phyloP scores from a whole-genome alignment of 1,140 invertebrate species.

The Zaprionus vittiger region DNA sequence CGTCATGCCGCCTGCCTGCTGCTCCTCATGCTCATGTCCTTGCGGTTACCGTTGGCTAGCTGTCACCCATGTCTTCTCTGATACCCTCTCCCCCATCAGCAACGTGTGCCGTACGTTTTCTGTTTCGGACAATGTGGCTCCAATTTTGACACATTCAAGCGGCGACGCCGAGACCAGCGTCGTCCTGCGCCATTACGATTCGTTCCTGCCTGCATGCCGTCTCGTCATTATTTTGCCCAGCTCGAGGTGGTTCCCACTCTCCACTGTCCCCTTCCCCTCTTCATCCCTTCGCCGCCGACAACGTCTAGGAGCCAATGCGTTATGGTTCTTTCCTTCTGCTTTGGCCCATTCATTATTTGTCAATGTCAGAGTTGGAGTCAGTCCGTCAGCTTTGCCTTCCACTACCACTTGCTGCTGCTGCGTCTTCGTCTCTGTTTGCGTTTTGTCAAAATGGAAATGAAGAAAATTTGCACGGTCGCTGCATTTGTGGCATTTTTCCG shows the following conservation, averaged over 20 bases:
- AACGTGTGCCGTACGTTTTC: constrained; percentile 67
- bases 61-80: neutral
- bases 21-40: constrained; percentile 44
- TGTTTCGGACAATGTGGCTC: constrained; percentile 82
- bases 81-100: neutral
- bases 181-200: constrained; percentile 5
- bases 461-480: constrained; percentile 82
- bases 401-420: constrained; percentile 2
- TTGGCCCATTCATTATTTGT: constrained; percentile 78
- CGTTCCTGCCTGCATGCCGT: constrained; percentile 12
- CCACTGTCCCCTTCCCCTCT: neutral
- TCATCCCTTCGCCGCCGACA: neutral
- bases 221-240: constrained; percentile 48
- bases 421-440: constrained; percentile 63
- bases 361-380: constrained; percentile 78
- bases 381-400: constrained; percentile 65
- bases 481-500: constrained; percentile 79
- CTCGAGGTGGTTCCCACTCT: neutral
- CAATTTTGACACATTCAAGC: constrained; percentile 82
- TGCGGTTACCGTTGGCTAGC: constrained; percentile 65
- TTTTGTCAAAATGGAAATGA: constrained; percentile 83
- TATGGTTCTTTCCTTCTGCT: constrained; percentile 44
- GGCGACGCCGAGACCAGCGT: constrained; percentile 59
- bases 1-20: constrained; percentile 8
- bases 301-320: constrained; percentile 36